Base-by-base conservation (phyloP, 2,888 invertebrate species). In the Chymomyza amoena region DNA sequence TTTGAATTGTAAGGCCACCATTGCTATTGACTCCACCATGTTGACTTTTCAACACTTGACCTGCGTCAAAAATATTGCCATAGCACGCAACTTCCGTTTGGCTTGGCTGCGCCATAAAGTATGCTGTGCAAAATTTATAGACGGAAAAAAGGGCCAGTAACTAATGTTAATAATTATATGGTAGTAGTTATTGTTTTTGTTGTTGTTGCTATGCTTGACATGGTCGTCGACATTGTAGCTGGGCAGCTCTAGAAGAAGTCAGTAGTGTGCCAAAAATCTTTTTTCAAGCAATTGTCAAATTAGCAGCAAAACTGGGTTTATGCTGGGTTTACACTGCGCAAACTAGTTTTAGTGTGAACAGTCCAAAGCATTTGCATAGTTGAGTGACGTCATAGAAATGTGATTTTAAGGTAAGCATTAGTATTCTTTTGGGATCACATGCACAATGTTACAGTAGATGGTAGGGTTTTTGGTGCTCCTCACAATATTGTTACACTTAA, bases 81-180 rank as follows among this genome's bases (percentile, higher is more conserved):
- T 81, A 87, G 78, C 87, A 87, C 87, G 87, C 87, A 80, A 87
- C 81, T 79, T 89, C 89, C 89, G 89, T 64, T 78, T 32, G 67
- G 39, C 52, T 68, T 67, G 64, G 6, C 5, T 6, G 25, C 63
- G 62, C 54, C 63, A 39, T 18, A 68, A 63, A 63, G 63, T 51
- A 63, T 63, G 60, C 64, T 61, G 45, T 28, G 61, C 52, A 32
- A 64, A 18, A 64, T 39, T 64, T 64, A 64, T 63, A 52, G 32
- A 52, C 16, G 13, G 15, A 15, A 61, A 69, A 16, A 70, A 71
- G 69, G 57, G 66, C 28, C 18, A 65, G 51, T 68, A 80, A 75
- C 78, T 75, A 85, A 83, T 80, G 75, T 77, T 83, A 75, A 83
- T 84, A 87, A 84, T 84, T 85, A 80, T 70, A 71, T 66, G 72